Conservation (phyloP, 1,140 invertebrate genomes). For the Eciton burchellii region DNA sequence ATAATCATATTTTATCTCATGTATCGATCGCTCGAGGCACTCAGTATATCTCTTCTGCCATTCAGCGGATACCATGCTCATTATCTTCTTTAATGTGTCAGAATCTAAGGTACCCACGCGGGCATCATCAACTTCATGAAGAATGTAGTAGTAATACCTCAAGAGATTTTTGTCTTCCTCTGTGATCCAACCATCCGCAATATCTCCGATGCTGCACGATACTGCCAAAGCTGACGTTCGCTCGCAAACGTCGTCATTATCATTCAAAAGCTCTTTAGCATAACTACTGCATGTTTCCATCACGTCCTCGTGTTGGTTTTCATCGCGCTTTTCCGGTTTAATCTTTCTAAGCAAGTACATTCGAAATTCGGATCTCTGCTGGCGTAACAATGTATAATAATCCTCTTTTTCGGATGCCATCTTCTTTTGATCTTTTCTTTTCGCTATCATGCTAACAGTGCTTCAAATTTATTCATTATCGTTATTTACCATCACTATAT, state of each 20-base stretch:
- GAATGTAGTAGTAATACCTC: constrained; percentile 96
- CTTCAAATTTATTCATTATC: constrained; percentile 30
- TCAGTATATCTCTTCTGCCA: constrained; percentile 87
- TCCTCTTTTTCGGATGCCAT: constrained; percentile 73
- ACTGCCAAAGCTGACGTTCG: not conserved
- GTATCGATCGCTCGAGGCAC: constrained; percentile 86
- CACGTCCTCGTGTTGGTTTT: constrained; percentile 76
- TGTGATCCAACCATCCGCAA: constrained; percentile 82
- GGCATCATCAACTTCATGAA: constrained; percentile 94
- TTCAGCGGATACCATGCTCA: constrained; percentile 81
- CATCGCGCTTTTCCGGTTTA: constrained; percentile 45
- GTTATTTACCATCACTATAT: not conserved
- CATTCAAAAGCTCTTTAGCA: not conserved
- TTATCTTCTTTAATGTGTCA: constrained; percentile 86
- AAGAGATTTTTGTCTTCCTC: constrained; percentile 89
- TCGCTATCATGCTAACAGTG: not conserved
- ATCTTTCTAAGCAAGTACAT: constrained; percentile 87
- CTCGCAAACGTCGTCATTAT: constrained; percentile 7
- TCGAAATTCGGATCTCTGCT: constrained; percentile 93
- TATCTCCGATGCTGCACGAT: constrained; percentile 51
- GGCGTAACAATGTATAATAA: constrained; percentile 89
- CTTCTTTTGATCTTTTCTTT: constrained; percentile 56
- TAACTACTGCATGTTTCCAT: constrained; percentile 75
- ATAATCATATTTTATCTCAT: constrained; percentile 92
- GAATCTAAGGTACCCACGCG: constrained; percentile 92